Evolutionary conservation across 2,888 invertebrate species (phyloP), one percentile per base, ranked within the genome.

Genomic region (Papilio gigon): DNA sequence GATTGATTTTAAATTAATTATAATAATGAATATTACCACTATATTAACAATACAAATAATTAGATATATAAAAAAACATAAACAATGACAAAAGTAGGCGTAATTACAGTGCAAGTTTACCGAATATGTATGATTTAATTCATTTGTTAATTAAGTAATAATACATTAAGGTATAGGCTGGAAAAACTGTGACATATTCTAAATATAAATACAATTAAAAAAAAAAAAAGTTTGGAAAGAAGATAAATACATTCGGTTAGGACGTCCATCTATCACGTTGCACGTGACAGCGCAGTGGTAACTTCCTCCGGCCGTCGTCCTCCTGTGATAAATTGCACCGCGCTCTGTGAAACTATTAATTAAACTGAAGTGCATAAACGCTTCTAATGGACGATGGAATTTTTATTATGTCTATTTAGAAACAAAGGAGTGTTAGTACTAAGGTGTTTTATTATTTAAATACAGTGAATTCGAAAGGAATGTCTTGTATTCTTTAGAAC

Each of bases 241-340:
- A 63, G 22, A 65, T 27, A 25, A 53, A 53, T 53, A 56, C 40
- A 37, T 37, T 35, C 20, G 9, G 27, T 20, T 53, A 44, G 30
- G 59, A 68, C 63, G n/a, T 47, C 37, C 59, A 68, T 68, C 64
- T 35, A 64, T 68, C 68, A 68, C 63, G 47, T 30, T 68, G 64
- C 37, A 63, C 37, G 63, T 64, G 68, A 68, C 68, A 68, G 47
- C 59, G 58, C 58, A 58, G 47, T 68, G 35, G 68, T 68, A 64
- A 68, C 63, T 68, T 68, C 68, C 68, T 68, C 47, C 64, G 64
- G 44, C 68, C 64, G 68, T 68, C 63, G n/a, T 64, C 37, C 47
- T 64, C n/a, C 62, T 42, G 68, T 68, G 68, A 68, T 68, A 63
- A 68, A 68, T 68, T 68, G 63, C 63, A 27, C 44, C 17, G 22